Percentiles rank a stretch among this genome's conserved stretches.
phyloP scores from a whole-genome alignment of 2,113 vertebrate species.

The Apteryx mantelli region DNA sequence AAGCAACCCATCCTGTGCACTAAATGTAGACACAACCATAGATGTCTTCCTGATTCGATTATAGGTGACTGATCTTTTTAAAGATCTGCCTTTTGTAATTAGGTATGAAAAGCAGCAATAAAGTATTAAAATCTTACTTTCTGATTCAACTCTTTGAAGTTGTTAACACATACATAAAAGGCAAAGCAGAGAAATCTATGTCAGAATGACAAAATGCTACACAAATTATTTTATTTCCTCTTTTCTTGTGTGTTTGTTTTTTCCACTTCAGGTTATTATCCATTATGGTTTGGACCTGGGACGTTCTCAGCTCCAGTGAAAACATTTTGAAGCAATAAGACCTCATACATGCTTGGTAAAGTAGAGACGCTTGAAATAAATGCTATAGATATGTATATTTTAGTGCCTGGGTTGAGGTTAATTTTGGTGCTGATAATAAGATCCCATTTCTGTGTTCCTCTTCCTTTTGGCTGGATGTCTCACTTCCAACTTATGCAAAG shows the following conservation, averaged over 20 bases:
- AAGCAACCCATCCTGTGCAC: neutral
- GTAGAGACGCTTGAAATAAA: neutral
- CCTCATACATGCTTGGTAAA: neutral
- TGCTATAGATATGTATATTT: neutral
- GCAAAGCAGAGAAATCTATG: neutral
- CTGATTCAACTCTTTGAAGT: neutral
- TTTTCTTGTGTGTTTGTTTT: neutral
- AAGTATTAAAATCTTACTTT: neutral
- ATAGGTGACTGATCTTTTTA: neutral
- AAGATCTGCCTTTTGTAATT: neutral
- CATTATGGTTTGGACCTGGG: neutral
- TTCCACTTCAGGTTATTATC: neutral
- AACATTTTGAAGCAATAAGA: neutral
- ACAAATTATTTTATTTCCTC: neutral
- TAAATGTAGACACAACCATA: neutral
- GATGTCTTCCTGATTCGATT: neutral
- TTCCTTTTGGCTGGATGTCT: neutral
- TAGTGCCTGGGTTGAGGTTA: neutral
- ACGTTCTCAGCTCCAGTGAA: neutral
- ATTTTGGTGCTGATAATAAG: neutral
- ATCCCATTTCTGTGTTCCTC: neutral
- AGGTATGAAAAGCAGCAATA: neutral
- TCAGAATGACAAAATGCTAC: neutral
- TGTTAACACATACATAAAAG: neutral
- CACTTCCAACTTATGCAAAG: neutral